These are phyloP conservation scores for Cyclargus thomasi DNA, from an alignment of 1,140 invertebrate genomes.

Conservation along the genomic window DNA sequence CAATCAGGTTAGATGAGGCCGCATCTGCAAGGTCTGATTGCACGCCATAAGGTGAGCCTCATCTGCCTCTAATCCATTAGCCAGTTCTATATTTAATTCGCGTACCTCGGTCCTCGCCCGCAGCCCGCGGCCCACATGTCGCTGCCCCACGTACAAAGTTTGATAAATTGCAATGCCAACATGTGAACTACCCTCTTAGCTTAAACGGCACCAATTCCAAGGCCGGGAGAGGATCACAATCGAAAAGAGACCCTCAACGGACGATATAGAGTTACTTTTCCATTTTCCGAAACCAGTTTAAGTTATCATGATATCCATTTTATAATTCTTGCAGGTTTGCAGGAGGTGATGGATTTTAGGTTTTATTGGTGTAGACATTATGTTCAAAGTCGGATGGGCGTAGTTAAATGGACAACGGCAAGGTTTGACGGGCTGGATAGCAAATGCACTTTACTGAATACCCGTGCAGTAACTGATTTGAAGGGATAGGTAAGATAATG, in stretches of 20 bases:
- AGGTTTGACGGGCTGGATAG: slow-evolving; percentile 50
- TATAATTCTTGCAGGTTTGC: slow-evolving; percentile 27
- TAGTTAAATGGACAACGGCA: slow-evolving; percentile 37
- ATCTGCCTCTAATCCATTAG: slow-evolving; percentile 69
- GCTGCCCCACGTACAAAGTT: slow-evolving; percentile 67
- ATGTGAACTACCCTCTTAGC: slow-evolving; percentile 71
- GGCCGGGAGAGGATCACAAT: slow-evolving; percentile 19
- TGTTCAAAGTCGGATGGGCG: slow-evolving; percentile 26
- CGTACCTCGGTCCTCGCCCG: slow-evolving; percentile 41
- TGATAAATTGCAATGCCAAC: slow-evolving; percentile 71
- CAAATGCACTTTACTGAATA: slow-evolving; percentile 67
- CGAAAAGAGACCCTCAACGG: slow-evolving; percentile 28
- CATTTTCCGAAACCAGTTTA: slow-evolving; percentile 24
- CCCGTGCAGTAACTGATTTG: slow-evolving; percentile 54
- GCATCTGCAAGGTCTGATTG: slow-evolving; percentile 57
- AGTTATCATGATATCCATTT: slow-evolving; percentile 50
- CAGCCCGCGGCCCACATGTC: slow-evolving; percentile 62
- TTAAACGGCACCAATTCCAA: slow-evolving; percentile 55
- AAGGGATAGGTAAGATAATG: slow-evolving; percentile 68
- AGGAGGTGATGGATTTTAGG: slow-evolving; percentile 1
- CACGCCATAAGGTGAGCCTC: slow-evolving; percentile 58
- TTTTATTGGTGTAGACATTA: slow-evolving; percentile 17
- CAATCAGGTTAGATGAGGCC: slow-evolving; percentile 28
- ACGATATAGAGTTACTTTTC: slow-evolving; percentile 23
- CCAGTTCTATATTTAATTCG: slow-evolving; percentile 67